These are phyloP conservation scores for Promerops cafer DNA, from an alignment of 2,113 vertebrate species.

Conservation along the genomic window DNA sequence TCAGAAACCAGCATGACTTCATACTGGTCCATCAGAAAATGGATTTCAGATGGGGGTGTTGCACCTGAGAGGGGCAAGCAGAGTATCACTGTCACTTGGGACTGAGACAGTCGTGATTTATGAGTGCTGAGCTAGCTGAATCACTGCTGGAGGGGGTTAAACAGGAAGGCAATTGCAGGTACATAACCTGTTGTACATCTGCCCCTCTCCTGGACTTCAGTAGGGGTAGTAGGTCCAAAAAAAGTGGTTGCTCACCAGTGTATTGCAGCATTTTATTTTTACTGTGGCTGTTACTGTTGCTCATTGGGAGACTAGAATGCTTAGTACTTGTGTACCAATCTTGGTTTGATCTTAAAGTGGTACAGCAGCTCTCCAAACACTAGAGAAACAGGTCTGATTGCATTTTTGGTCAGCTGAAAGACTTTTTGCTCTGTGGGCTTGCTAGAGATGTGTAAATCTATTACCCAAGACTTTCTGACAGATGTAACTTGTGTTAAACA, in stretches of 20 bases:
- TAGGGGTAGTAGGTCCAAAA: neutral
- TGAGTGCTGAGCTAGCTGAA: neutral
- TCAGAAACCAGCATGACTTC: neutral
- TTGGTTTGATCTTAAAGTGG: neutral
- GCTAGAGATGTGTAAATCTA: neutral
- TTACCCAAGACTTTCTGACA: neutral
- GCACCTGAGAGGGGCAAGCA: neutral
- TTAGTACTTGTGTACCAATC: neutral
- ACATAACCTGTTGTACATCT: neutral
- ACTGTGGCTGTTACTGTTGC: neutral
- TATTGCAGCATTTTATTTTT: neutral
- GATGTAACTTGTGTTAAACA: neutral
- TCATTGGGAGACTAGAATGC: neutral
- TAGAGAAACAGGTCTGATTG: neutral
- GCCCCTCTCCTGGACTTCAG: neutral
- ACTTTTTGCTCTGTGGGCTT: neutral
- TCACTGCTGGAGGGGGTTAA: neutral
- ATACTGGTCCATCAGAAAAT: neutral
- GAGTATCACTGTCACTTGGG: neutral
- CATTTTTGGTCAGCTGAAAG: neutral
- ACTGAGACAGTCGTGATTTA: neutral
- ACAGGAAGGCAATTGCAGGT: neutral
- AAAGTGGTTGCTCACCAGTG: fast-evolving
- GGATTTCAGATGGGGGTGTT: neutral
- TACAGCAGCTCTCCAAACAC: neutral